Conservation (phyloP, 2,113 vertebrate genomes). For the Pluvianellus socialis region DNA sequence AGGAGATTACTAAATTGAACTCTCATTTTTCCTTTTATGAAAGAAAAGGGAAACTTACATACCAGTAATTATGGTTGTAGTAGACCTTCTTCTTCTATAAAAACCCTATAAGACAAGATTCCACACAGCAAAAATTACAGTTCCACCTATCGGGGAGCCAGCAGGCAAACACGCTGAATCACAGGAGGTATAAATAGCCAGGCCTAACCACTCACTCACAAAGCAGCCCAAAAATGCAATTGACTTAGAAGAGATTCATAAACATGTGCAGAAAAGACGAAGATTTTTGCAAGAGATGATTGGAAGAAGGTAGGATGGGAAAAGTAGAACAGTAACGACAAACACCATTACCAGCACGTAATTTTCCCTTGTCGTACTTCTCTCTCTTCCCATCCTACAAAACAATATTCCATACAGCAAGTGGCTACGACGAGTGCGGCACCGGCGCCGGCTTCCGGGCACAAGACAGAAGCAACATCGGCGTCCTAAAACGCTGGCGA, state of each 20-base stretch:
- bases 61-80: slow-evolving; percentile 71
- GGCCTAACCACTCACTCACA: slow-evolving; percentile 42
- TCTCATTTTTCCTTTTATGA: slow-evolving; percentile 51
- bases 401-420: slow-evolving; percentile 76
- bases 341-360: slow-evolving; percentile 65
- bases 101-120: slow-evolving; percentile 75
- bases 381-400: slow-evolving; percentile 70
- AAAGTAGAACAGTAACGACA: slow-evolving; percentile 64
- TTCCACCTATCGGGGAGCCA: slow-evolving; percentile 69
- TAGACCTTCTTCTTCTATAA: slow-evolving; percentile 72
- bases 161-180: slow-evolving; percentile 72
- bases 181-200: slow-evolving; percentile 65
- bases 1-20: neutral
- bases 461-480: too few relatives aligned
- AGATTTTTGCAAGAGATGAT: slow-evolving; percentile 57
- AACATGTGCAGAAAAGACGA: slow-evolving; percentile 54
- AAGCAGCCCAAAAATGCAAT: slow-evolving; percentile 49
- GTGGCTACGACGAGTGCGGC: neutral
- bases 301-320: slow-evolving; percentile 65
- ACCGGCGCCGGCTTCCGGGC: too few relatives aligned
- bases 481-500: too few relatives aligned
- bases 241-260: slow-evolving; percentile 57
- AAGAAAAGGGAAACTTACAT: slow-evolving; percentile 75
- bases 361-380: slow-evolving; percentile 59
- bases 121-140: slow-evolving; percentile 73